Evolutionary conservation across 1,140 invertebrate species (phyloP).

Genomic region (Schlechtendalia chinensis): DNA sequence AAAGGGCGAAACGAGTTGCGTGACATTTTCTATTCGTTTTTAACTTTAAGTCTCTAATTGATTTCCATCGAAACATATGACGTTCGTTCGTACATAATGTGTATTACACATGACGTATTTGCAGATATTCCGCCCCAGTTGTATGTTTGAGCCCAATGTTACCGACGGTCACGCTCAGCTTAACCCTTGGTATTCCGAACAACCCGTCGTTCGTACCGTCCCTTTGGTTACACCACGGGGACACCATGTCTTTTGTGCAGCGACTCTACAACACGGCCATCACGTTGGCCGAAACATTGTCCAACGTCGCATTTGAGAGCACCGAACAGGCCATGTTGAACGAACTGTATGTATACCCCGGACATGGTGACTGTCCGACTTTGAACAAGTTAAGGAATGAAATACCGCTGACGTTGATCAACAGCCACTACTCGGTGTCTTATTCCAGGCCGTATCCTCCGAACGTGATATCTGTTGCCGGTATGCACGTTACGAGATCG

Average conservation of each 20-base stretch:
- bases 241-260: neutral
- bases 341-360: neutral
- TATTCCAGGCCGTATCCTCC: conserved; percentile 58
- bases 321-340: neutral
- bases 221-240: neutral
- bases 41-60: too few species aligned
- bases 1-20: too few species aligned
- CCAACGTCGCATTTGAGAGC: neutral
- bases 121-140: neutral
- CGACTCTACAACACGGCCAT: neutral
- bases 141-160: conserved; percentile 10
- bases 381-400: conserved; percentile 52
- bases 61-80: too few species aligned
- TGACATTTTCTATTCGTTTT: too few species aligned
- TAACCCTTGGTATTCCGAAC: neutral
- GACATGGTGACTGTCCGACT: neutral
- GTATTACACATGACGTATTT: too few species aligned
- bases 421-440: conserved; percentile 61
- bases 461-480: conserved; percentile 62
- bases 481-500: conserved; percentile 57
- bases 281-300: neutral
- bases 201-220: conserved; percentile 21
- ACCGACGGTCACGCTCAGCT: neutral
- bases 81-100: too few species aligned
- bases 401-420: conserved; percentile 60